phyloP scores from a whole-genome alignment of 2,888 invertebrate genomes.

The Lycocerus yunnanus region DNA sequence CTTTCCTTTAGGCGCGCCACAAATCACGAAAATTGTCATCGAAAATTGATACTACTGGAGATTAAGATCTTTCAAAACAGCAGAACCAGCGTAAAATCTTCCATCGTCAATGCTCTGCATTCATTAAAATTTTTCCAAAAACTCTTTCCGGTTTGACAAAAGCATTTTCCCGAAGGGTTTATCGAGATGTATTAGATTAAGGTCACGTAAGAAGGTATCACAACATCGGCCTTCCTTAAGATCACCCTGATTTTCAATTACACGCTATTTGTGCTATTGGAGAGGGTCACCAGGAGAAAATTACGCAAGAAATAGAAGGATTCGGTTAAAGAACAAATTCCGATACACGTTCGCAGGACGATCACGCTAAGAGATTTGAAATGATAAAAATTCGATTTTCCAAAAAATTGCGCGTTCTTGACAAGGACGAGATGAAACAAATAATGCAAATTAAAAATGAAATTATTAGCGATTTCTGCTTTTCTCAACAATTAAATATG shows the following conservation, averaged over 20 bases:
- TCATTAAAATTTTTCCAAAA: neutral
- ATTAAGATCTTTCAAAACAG: slow-evolving; percentile 15
- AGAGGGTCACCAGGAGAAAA: slow-evolving; percentile 31
- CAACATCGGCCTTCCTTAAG: slow-evolving; percentile 14
- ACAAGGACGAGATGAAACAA: neutral
- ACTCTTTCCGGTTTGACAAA: neutral
- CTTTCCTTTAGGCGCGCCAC: slow-evolving; percentile 26
- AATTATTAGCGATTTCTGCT: neutral
- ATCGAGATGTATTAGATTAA: neutral
- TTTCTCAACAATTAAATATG: neutral
- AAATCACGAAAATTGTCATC: slow-evolving; percentile 31
- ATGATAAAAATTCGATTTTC: neutral
- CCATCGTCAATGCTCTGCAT: neutral
- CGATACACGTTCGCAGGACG: slow-evolving; percentile 8
- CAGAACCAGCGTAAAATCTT: neutral
- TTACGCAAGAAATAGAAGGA: slow-evolving; percentile 30
- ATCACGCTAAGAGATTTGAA: slow-evolving; percentile 5
- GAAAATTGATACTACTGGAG: slow-evolving; percentile 32
- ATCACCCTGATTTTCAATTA: slow-evolving; percentile 33
- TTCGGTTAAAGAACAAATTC: slow-evolving; percentile 23
- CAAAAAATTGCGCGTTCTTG: neutral
- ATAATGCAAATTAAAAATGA: neutral
- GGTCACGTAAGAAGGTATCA: slow-evolving; percentile 10
- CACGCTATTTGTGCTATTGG: slow-evolving; percentile 31
- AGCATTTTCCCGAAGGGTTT: neutral